Base-by-base conservation (phyloP, 2,113 vertebrate species). In the Pachyramphus minor region DNA sequence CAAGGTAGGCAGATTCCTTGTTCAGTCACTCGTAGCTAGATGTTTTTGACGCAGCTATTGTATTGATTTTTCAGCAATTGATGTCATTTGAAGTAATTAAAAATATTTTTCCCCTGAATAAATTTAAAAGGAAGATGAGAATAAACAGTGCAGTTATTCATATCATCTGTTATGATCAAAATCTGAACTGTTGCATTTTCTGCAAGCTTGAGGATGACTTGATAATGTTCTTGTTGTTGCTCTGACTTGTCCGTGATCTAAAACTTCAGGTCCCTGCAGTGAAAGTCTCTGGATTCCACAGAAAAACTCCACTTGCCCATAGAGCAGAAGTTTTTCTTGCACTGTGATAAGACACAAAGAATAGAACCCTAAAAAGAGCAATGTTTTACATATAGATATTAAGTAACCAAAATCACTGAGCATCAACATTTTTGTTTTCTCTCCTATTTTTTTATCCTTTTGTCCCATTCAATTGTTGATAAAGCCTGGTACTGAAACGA, bases 1-100 rank as follows among this genome's bases (percentile, higher is more conserved):
- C 44, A 97, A 95, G 98, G 98, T 98, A 98, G 42, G 98, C 80
- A 52, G 22, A 72, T 44, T 90, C 14, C 8, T 94, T 52, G 2
- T 63, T 64, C 44, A 84, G 15, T 90, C 7, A 4, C 16, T 78
- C 42, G 0, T 44, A 11, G 11, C 17, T 21, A 2, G 8, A 13
- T 85, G 17, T 1, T 50, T 92, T 87, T 80, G 62, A 52, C 15
- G 17, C 3, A 5, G 8, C 7, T 22, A 16, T 59, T 76, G 23
- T 42, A 2, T n/a, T 67, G 33, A 2, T 5, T 23, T 82, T 76
- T 49, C 6, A 7, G 10, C 4, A 24, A 0, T 3, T 63, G 21
- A 66, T 76, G 1, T 2, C 8, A 18, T 62, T 80, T 85, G 8
- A 69, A 71, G 45, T 25, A 44, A 83, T 28, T 64, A 33, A 13